Conservation (phyloP, 2,888 invertebrate species). For the Laothoe populi region DNA sequence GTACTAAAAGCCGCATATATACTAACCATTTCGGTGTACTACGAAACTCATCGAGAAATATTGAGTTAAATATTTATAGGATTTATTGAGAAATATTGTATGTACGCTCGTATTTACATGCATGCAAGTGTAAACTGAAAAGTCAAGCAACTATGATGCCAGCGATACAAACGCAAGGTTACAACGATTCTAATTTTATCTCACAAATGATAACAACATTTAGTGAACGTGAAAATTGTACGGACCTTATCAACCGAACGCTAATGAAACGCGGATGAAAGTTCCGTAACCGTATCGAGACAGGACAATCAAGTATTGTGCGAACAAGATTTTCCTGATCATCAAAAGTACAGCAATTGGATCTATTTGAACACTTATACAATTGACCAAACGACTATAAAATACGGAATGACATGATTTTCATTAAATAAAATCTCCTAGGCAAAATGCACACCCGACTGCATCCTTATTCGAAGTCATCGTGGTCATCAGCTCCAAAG, state of each 20-base stretch:
- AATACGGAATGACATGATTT: background rate
- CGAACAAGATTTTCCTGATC: background rate
- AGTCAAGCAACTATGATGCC: slow-evolving; percentile 18
- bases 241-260: slow-evolving; percentile 9
- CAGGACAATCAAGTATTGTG: background rate
- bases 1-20: too few relatives aligned
- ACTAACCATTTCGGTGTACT: too few relatives aligned
- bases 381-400: background rate
- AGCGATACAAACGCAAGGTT: slow-evolving; percentile 20
- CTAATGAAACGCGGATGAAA: too few relatives aligned
- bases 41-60: too few relatives aligned
- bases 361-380: background rate
- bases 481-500: slow-evolving; percentile 2
- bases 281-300: background rate
- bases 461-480: background rate
- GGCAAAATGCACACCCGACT: background rate
- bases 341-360: background rate
- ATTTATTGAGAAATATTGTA: background rate
- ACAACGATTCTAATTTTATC: slow-evolving; percentile 27
- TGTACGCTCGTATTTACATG: too few relatives aligned
- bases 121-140: slow-evolving; percentile 10
- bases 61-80: background rate
- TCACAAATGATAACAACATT: slow-evolving; percentile 27
- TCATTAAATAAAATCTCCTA: background rate
- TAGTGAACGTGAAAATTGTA: slow-evolving; percentile 22